Percentiles rank a stretch among this genome's conserved stretches.
These are phyloP conservation scores for Hephaestus fuliginosus DNA, from an alignment of 2,797 vertebrate species.

Conservation along the genomic window DNA sequence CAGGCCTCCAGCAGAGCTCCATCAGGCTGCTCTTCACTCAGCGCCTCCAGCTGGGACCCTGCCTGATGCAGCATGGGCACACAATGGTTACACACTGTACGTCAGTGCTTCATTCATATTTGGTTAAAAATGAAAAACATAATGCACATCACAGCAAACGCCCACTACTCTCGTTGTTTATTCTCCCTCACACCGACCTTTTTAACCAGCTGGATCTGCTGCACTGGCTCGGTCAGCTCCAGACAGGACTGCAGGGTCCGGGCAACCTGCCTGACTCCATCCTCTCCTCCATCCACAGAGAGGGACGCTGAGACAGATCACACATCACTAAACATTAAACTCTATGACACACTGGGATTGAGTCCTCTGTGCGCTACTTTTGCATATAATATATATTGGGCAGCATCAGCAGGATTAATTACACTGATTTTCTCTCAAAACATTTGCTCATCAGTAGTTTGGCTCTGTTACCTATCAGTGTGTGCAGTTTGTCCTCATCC, in stretches of 20 bases:
- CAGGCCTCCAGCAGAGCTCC: constrained; percentile 84
- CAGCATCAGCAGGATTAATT: neutral
- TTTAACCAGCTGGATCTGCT: constrained; percentile 92
- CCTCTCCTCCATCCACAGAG: constrained; percentile 84
- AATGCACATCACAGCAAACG: neutral
- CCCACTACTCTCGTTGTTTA: neutral
- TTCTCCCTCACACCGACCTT: constrained; percentile 83
- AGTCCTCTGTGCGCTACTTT: neutral
- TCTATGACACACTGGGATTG: neutral
- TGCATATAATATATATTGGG: neutral
- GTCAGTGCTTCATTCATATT: neutral
- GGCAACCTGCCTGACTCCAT: constrained; percentile 84
- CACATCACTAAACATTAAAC: neutral
- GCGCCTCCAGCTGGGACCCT: constrained; percentile 85
- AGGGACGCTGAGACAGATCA: constrained; percentile 68
- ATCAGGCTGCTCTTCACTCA: constrained; percentile 68
- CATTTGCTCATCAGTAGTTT: neutral
- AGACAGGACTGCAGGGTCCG: constrained; percentile 88
- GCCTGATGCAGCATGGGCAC: constrained; percentile 77
- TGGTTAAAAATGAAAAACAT: neutral
- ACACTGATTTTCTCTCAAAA: neutral
- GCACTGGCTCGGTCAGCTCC: constrained; percentile 88
- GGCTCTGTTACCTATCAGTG: constrained; percentile 83
- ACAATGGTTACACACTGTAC: neutral
- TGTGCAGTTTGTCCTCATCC: constrained; percentile 84